Conservation (phyloP, 2,113 vertebrate species). For the Isichthys henryi region DNA sequence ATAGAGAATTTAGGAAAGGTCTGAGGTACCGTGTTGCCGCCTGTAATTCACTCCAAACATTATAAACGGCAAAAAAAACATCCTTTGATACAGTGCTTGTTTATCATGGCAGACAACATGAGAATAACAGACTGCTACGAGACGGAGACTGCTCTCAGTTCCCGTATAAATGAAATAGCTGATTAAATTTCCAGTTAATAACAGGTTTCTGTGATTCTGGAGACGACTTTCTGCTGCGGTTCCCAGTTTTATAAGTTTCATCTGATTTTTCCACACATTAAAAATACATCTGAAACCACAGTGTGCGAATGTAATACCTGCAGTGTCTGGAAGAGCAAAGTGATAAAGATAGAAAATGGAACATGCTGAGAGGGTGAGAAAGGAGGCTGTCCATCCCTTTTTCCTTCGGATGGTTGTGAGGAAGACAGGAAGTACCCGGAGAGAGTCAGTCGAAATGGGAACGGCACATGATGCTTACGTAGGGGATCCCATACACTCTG, state of each 20-base stretch:
- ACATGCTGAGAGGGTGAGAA: not conserved
- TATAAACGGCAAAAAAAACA: not conserved
- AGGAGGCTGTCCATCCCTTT: conserved; percentile 23
- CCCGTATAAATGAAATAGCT: conserved; percentile 31
- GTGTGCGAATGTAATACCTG: conserved; percentile 32
- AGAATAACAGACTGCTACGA: conserved; percentile 8
- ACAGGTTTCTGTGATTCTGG: conserved; percentile 31
- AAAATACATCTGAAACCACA: conserved; percentile 29
- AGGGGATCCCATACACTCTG: not conserved
- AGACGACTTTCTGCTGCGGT: conserved; percentile 37
- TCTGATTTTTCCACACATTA: conserved; percentile 41
- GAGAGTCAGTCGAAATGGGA: not conserved
- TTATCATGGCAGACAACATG: conserved; percentile 12
- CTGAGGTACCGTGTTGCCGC: not conserved
- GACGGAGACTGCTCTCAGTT: conserved; percentile 19
- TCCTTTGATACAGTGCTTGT: conserved; percentile 12
- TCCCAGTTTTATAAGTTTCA: conserved; percentile 27
- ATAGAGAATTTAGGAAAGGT: not conserved
- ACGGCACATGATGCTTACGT: not conserved
- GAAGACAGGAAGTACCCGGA: not conserved
- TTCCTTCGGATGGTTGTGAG: not conserved
- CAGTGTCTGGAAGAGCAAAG: conserved; percentile 34
- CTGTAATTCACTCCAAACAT: not conserved
- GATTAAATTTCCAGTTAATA: conserved; percentile 38
- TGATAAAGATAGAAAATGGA: conserved; percentile 26